Conservation (phyloP, 2,797 vertebrate genomes). For the Vireo griseus region DNA sequence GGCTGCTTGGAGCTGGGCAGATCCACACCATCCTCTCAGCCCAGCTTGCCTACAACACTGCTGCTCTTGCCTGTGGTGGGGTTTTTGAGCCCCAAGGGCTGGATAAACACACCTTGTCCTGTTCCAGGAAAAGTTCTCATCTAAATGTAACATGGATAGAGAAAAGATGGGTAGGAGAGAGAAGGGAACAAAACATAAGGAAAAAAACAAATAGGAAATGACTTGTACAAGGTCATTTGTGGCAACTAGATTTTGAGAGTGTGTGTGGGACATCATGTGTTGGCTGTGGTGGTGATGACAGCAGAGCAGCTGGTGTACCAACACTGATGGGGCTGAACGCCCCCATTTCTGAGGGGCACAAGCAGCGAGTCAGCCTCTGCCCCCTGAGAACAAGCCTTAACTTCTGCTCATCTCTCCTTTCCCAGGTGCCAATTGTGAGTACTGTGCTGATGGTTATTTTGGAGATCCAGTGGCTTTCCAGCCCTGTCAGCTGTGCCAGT, state of each 20-base stretch:
- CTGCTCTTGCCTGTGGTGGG: fast-evolving
- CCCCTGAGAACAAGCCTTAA: fast-evolving
- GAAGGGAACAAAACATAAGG: fast-evolving
- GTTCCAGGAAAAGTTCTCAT: fast-evolving
- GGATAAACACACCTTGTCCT: not conserved
- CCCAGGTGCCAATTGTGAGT: constrained; percentile 82
- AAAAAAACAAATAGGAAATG: fast-evolving
- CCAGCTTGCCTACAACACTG: fast-evolving
- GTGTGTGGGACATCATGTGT: fast-evolving
- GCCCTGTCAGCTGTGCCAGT: constrained; percentile 86
- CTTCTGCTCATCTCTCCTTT: not conserved
- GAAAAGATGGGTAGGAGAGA: not conserved
- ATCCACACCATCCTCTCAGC: not conserved
- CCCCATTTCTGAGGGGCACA: not conserved
- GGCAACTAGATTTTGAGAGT: not conserved
- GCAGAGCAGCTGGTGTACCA: not conserved
- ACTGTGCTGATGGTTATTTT: constrained; percentile 86
- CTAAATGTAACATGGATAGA: not conserved
- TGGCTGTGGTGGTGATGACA: fast-evolving
- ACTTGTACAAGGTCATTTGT: not conserved
- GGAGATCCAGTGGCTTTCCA: constrained; percentile 76
- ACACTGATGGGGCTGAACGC: fast-evolving
- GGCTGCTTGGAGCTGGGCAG: not conserved
- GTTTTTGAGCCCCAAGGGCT: not conserved
- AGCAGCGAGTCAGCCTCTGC: not conserved